Base-by-base conservation (phyloP, 2,797 vertebrate genomes). In the Acomys russatus region DNA sequence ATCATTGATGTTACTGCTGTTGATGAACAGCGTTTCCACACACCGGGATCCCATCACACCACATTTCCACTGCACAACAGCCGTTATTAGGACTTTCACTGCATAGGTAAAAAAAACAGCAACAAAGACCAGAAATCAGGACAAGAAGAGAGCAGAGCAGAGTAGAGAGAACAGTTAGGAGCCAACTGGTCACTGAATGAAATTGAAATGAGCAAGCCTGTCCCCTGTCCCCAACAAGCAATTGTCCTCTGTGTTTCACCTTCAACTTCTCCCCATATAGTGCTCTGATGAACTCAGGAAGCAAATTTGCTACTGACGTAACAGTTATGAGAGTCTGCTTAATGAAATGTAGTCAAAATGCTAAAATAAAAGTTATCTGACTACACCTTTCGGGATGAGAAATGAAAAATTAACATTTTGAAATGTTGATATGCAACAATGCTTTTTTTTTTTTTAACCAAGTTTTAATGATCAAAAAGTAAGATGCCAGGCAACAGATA, bases 381-480 rank as follows among this genome's bases (percentile, higher is more conserved):
- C 22, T 54, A 23, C 0, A 44, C 44, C 71, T n/a, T 66, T 78
- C 76, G 22, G 3, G 14, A 22, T 70, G 68, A 74, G 64, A 71
- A 64, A 38, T 79, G 33, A 92, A 80, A 77, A 74, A 61, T 59
- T 73, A 74, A n/a, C 76, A 88, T 85, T 96, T 91, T 76, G 49
- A 83, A 94, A 94, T 64, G 25, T 63, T 38, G 5, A 54, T 28
- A 38, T 33, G 18, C 74, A 77, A 86, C 68, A 86, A 15, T 35
- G 8, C 18, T 84, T 88, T 71, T 64, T 30, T 44, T 44, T 44
- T 44, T 44, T 44, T 44, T 44, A 3, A 44, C 44, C 44, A 44
- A 44, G 44, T 44, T 44, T 44, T 44, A 44, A 44, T 44, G 44
- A 44, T 44, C 4, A 4, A 44, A 44, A 44, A 44, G 44, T 44